Evolutionary conservation across 2,797 vertebrate species (phyloP).

Genomic region (Xenentodon cancila): DNA sequence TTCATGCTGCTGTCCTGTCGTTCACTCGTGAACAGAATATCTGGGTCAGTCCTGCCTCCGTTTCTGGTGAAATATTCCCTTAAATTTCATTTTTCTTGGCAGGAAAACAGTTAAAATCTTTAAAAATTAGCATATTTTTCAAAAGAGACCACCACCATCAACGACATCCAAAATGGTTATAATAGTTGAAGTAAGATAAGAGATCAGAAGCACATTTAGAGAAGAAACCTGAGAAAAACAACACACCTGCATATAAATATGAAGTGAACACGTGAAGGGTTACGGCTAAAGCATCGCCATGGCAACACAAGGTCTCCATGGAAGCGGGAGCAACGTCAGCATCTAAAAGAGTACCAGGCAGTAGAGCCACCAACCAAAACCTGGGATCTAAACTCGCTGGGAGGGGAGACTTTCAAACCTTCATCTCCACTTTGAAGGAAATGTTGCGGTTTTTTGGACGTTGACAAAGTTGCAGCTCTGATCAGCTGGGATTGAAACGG

Average conservation of each 20-base stretch:
- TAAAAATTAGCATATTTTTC: background rate
- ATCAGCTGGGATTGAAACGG: no score
- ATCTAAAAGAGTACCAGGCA: background rate
- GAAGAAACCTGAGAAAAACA: conserved; percentile 5
- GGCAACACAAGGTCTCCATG: conserved; percentile 23
- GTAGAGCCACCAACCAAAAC: conserved; percentile 5
- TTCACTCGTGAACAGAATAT: no score
- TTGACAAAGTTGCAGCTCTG: background rate
- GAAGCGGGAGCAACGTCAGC: background rate
- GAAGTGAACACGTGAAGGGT: background rate
- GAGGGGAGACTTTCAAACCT: background rate
- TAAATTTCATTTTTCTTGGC: no score
- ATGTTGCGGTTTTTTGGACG: conserved; percentile 9
- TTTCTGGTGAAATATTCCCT: no score
- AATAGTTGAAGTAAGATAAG: conserved; percentile 1
- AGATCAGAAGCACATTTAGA: conserved; percentile 12
- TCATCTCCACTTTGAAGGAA: background rate
- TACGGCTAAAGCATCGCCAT: conserved; percentile 36
- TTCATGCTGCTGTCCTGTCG: no score
- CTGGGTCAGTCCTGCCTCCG: no score
- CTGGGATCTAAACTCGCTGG: background rate
- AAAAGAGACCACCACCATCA: background rate
- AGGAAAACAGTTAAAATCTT: background rate
- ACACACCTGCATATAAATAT: conserved; percentile 34
- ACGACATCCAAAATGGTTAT: background rate